Evolutionary conservation across 2,888 invertebrate genomes (phyloP), one percentile per base, ranked within the genome.

Genomic region (Metellina segmentata): DNA sequence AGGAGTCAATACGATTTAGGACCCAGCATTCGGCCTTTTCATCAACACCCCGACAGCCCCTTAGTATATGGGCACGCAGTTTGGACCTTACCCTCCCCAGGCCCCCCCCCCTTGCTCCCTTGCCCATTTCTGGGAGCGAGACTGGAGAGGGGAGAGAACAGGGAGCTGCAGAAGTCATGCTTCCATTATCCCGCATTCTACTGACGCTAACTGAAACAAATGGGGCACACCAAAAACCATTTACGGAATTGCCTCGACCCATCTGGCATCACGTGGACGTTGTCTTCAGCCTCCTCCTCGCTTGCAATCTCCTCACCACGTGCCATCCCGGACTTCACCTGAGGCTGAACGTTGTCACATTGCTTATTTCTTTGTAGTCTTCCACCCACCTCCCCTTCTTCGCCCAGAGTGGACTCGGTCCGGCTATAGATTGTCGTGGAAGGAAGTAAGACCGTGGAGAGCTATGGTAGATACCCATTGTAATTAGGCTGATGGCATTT

Each of bases 211-310:
- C 85, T 92, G 92, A 92, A 92, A 92, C 90, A 92, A 92, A 92
- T 92, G 90, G 91, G 91, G 90, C 83, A 85, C 92, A 89, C 90
- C 90, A 81, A 86, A 87, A 87, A 86, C 92, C 92, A 92, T 92
- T 92, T 92, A 90, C 85, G 90, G 88, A 92, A 92, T 92, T 92
- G 92, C 92, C 92, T 92, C 90, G 92, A 92, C 92, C 90, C 92
- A 92, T 92, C 92, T 92, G 92, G 89, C 79, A 92, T 89, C 89
- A 89, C 89, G 92, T 89, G 92, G 92, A 53, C 83, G 86, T 75
- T 86, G 81, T 85, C 81, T 81, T 85, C 51, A 83, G 61, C 78
- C 81, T 61, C 53, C 87, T 72, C 61, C 16, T n/a, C 49, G 51
- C 81, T 61, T 19, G 16, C 82, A 34, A 34, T 34, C 34, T 34